Conservation (phyloP, 64 coral and sea anemone genomes). For the Platygyra sinensis region DNA sequence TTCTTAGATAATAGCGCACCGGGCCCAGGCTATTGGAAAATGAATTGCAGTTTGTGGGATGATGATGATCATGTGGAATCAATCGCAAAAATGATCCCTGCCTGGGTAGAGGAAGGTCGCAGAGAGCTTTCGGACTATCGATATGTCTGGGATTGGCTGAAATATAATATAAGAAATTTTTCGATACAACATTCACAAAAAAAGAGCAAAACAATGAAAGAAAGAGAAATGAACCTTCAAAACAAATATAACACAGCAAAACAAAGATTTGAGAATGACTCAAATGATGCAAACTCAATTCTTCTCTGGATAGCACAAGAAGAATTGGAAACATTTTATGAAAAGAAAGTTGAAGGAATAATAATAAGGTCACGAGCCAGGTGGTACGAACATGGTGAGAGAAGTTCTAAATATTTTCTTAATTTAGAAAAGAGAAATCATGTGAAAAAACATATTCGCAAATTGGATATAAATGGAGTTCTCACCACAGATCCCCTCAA, state of each 20-base stretch:
- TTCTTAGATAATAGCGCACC: not conserved
- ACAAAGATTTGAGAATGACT: no score
- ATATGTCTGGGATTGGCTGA: not conserved
- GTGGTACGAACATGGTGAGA: slow-evolving; percentile 34
- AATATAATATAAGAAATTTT: not conserved
- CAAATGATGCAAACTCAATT: no score
- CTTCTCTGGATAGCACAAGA: no score
- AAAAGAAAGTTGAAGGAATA: slow-evolving; percentile 24
- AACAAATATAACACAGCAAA: no score
- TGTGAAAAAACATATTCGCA: no score
- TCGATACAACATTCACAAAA: not conserved
- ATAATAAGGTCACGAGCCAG: not conserved
- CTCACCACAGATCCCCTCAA: no score
- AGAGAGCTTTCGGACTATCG: not conserved
- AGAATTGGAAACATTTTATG: not conserved
- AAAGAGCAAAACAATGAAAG: slow-evolving; percentile 7
- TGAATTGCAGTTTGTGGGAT: not conserved
- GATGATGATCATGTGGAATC: not conserved
- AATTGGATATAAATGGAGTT: no score
- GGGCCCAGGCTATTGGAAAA: not conserved
- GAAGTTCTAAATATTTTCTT: slow-evolving; percentile 30
- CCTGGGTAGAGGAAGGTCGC: not conserved
- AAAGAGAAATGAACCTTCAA: not conserved
- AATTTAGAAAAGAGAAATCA: slow-evolving; percentile 13
- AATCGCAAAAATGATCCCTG: not conserved